Conservation (phyloP, 2,113 vertebrate genomes). For the Amphilophus citrinellus region DNA sequence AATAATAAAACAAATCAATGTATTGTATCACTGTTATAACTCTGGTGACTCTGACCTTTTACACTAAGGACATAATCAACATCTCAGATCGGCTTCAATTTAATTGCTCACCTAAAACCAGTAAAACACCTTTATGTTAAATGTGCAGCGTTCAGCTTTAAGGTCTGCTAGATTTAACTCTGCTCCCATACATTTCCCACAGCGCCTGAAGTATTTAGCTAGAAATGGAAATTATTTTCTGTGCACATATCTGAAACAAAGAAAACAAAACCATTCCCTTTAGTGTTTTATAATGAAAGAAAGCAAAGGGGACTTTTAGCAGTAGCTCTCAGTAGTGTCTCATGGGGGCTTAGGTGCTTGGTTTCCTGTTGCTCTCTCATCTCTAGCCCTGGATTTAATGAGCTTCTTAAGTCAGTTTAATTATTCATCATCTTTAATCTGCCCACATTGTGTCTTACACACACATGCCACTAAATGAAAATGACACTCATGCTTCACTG, state of each 20-base stretch:
- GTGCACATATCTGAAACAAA: not conserved
- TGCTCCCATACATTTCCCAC: not conserved
- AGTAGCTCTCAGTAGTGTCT: slow-evolving; percentile 24
- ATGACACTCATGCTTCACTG: not conserved
- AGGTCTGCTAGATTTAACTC: not conserved
- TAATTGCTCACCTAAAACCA: not conserved
- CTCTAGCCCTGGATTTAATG: slow-evolving; percentile 65
- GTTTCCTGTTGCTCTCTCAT: slow-evolving; percentile 54
- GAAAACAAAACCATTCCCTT: not conserved
- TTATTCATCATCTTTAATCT: slow-evolving; percentile 76
- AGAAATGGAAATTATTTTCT: not conserved
- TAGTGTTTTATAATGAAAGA: slow-evolving; percentile 1
- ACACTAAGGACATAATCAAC: not conserved
- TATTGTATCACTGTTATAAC: too few relatives aligned
- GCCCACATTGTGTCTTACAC: slow-evolving; percentile 42
- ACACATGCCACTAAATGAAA: slow-evolving; percentile 23
- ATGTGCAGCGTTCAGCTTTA: not conserved
- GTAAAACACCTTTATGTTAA: not conserved
- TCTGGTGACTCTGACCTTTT: not conserved
- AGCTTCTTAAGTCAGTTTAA: slow-evolving; percentile 72
- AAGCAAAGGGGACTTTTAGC: slow-evolving; percentile 4
- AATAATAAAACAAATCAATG: too few relatives aligned
- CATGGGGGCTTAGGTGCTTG: slow-evolving; percentile 45
- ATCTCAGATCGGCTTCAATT: not conserved
- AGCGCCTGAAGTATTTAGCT: not conserved